A percentile compares a stretch with the other conserved stretches of the same genome.
These are phyloP conservation scores for Mobula birostris DNA, from an alignment of 2,113 vertebrate genomes.

Conservation along the genomic window DNA sequence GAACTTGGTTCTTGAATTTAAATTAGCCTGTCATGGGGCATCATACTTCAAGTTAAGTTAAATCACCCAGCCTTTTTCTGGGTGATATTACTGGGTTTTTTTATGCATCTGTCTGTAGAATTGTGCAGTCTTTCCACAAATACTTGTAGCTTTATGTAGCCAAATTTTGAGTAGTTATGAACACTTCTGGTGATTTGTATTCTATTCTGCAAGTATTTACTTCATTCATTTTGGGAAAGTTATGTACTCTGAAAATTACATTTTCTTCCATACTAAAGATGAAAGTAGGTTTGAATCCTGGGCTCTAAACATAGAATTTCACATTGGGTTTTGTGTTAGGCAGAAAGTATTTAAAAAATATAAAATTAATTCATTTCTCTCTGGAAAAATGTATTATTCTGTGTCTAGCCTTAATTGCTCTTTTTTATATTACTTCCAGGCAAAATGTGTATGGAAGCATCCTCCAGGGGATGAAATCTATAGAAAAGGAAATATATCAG, in stretches of 20 bases:
- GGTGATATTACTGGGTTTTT: not conserved
- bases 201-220: not conserved
- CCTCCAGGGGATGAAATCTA: constrained; percentile 95
- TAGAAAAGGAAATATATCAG: constrained; percentile 86
- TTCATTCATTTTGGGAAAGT: not conserved
- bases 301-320: not conserved
- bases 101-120: not conserved
- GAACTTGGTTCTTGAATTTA: too few species aligned
- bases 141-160: not conserved
- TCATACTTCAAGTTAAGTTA: too few species aligned
- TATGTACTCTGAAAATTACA: not conserved
- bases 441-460: constrained; percentile 98
- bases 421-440: constrained; percentile 54
- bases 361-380: not conserved
- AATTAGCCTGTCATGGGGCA: not conserved
- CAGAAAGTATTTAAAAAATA: not conserved
- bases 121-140: not conserved
- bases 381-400: not conserved
- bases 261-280: not conserved
- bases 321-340: not conserved
- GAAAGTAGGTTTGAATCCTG: not conserved
- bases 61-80: not conserved
- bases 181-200: not conserved
- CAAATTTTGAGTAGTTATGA: not conserved
- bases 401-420: not conserved